Conservation (phyloP, 1,140 invertebrate genomes). For the Euwallacea fornicatus region DNA sequence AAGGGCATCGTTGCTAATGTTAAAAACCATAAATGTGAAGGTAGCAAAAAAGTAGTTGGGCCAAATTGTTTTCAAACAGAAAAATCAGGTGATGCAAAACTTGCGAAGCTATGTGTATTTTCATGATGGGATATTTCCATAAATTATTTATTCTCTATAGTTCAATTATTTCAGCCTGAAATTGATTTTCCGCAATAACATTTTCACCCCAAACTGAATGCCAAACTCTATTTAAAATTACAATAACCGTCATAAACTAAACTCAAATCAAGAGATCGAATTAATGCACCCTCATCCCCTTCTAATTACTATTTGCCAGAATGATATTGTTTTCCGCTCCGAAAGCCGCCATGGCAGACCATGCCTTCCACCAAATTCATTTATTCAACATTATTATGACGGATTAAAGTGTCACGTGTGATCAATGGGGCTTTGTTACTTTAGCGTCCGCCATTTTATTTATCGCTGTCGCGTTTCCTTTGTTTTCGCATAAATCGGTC, state of each 20-base stretch:
- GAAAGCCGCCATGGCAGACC: constrained; percentile 7
- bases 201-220: not conserved
- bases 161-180: no score
- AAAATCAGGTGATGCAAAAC: no score
- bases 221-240: not conserved
- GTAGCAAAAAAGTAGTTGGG: no score
- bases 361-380: constrained; percentile 22
- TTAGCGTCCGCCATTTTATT: constrained; percentile 25
- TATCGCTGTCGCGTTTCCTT: constrained; percentile 25
- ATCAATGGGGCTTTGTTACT: constrained; percentile 35
- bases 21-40: no score
- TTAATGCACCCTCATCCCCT: not conserved
- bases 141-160: no score
- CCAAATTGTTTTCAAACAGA: no score
- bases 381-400: constrained; percentile 33
- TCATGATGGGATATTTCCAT: no score
- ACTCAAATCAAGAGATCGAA: not conserved
- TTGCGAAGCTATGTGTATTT: no score
- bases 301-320: constrained; percentile 1
- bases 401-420: constrained; percentile 33
- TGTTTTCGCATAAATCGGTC: constrained; percentile 19
- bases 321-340: constrained; percentile 11
- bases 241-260: not conserved
- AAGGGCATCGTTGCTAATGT: no score
- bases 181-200: not conserved